Evolutionary conservation across 2,888 invertebrate species (phyloP).

Genomic region (Cheilosia pagana): DNA sequence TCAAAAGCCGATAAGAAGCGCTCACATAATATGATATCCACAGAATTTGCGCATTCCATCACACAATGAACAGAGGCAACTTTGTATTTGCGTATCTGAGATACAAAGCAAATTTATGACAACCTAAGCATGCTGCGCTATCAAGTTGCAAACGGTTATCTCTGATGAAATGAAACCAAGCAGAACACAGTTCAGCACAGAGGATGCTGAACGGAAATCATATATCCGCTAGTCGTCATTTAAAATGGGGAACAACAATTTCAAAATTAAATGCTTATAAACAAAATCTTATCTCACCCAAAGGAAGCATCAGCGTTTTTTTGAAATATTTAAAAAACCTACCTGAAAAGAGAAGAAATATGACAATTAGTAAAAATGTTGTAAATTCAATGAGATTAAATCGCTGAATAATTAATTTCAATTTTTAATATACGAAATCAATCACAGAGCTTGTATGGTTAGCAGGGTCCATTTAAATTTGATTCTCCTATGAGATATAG

Average conservation of each 20-base stretch:
- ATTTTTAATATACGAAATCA: slow-evolving; percentile 37
- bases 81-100: not conserved
- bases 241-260: not conserved
- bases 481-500: not conserved
- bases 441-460: slow-evolving; percentile 41
- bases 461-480: slow-evolving; percentile 3
- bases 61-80: slow-evolving; percentile 6
- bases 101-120: slow-evolving; percentile 6
- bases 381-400: slow-evolving; percentile 2
- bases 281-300: slow-evolving; percentile 40
- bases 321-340: slow-evolving; percentile 39
- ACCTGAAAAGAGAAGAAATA: slow-evolving; percentile 54
- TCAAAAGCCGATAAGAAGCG: slow-evolving; percentile 16
- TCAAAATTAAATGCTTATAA: slow-evolving; percentile 13
- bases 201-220: slow-evolving; percentile 3
- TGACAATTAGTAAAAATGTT: slow-evolving; percentile 13
- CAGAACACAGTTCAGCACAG: not conserved
- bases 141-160: slow-evolving; percentile 38
- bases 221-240: slow-evolving; percentile 23
- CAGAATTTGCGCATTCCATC: slow-evolving; percentile 38
- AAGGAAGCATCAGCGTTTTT: not conserved
- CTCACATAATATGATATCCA: slow-evolving; percentile 28
- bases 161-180: slow-evolving; percentile 22
- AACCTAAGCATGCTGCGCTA: slow-evolving; percentile 30
- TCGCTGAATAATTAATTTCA: slow-evolving; percentile 11